Percentiles rank a stretch among this genome's conserved stretches.
phyloP scores from a whole-genome alignment of 1,140 invertebrate genomes.

The Zaprionus gabonicus region DNA sequence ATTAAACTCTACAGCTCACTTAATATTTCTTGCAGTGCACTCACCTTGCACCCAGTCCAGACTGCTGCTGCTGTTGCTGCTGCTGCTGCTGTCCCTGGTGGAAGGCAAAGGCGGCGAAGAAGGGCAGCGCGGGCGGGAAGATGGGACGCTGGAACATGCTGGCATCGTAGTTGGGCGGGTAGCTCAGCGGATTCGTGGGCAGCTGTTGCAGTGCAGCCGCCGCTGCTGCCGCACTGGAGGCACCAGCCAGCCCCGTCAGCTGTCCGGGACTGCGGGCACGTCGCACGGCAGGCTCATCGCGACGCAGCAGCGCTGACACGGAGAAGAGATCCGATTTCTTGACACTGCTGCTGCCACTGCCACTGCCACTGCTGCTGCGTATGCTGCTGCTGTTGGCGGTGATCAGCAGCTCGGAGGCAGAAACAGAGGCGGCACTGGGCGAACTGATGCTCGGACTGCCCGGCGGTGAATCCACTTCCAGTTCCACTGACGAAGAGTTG shows the following conservation, averaged over 20 bases:
- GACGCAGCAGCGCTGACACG: conserved; percentile 90
- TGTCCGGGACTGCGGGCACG: conserved; percentile 85
- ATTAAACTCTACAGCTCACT: too few relatives aligned
- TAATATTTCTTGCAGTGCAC: background rate
- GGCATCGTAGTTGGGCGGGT: conserved; percentile 76
- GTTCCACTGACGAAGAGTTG: conserved; percentile 88
- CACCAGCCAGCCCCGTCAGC: conserved; percentile 75
- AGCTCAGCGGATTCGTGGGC: conserved; percentile 84
- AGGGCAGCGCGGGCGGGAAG: conserved; percentile 80
- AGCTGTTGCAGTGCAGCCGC: conserved; percentile 62
- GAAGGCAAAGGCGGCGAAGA: conserved; percentile 82
- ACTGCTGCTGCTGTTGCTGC: conserved; percentile 65
- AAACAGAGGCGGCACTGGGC: conserved; percentile 58
- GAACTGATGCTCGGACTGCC: conserved; percentile 82
- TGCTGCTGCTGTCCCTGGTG: conserved; percentile 82
- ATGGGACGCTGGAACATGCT: conserved; percentile 81
- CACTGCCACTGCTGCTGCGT: conserved; percentile 63
- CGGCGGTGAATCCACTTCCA: conserved; percentile 89
- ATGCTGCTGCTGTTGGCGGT: conserved; percentile 31
- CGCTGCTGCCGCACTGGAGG: conserved; percentile 23
- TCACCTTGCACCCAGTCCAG: conserved; percentile 64
- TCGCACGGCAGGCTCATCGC: conserved; percentile 90
- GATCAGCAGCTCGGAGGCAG: conserved; percentile 65
- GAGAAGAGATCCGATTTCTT: conserved; percentile 91
- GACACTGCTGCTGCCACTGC: conserved; percentile 70